These are phyloP conservation scores for Daphoenositta chrysoptera DNA, from an alignment of 2,113 vertebrate species.

Conservation along the genomic window DNA sequence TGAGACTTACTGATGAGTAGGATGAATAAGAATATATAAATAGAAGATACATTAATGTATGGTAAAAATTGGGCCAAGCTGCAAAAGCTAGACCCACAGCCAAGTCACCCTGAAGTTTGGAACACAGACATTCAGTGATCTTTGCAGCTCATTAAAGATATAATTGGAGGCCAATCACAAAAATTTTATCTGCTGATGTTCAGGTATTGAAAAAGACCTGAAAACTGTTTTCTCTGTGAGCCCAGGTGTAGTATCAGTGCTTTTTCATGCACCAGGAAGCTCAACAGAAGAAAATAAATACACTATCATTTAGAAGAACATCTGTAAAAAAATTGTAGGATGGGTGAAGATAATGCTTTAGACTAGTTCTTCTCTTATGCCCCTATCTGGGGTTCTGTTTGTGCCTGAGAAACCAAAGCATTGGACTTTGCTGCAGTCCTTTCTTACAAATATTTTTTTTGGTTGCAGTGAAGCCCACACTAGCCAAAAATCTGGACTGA, in stretches of 20 bases:
- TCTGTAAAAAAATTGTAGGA: neutral
- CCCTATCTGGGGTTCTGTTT: neutral
- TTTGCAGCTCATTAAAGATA: neutral
- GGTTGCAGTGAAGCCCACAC: neutral
- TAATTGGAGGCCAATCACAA: neutral
- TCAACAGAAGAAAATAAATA: neutral
- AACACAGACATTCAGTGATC: neutral
- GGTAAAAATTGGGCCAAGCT: neutral
- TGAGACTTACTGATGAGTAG: constrained; percentile 22
- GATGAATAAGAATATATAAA: constrained; percentile 25
- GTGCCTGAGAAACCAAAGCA: constrained; percentile 14
- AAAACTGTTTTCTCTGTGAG: neutral
- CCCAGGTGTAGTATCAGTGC: neutral
- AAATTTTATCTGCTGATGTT: neutral
- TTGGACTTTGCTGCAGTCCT: constrained; percentile 3
- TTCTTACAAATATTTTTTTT: constrained; percentile 48
- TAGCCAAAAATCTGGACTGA: constrained; percentile 20
- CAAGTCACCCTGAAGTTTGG: neutral
- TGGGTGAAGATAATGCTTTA: neutral
- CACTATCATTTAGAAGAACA: neutral
- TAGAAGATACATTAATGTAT: neutral
- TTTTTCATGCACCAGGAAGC: neutral
- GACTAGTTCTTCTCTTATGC: neutral
- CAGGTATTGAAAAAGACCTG: neutral
- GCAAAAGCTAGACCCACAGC: neutral